A percentile compares a stretch with the other conserved stretches of the same genome.
phyloP scores from a whole-genome alignment of 2,797 vertebrate species.

The Micrastur ruficollis region DNA sequence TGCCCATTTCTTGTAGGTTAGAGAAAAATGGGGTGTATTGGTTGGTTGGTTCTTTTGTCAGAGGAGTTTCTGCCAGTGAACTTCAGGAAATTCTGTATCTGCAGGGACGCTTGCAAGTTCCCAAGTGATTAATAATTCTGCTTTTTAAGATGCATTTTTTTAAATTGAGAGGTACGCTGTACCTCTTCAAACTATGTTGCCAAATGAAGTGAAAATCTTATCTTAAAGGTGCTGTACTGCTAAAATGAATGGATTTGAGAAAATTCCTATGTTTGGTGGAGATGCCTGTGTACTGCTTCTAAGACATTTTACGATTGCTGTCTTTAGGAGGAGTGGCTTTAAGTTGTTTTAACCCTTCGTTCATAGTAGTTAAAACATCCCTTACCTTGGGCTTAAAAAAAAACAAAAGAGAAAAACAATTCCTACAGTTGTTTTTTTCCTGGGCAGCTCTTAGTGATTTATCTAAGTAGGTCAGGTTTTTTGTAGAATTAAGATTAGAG shows the following conservation, averaged over 20 bases:
- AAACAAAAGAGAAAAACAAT: not conserved
- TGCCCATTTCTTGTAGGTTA: not conserved
- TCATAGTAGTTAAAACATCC: not conserved
- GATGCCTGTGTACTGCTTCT: not conserved
- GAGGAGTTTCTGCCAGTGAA: not conserved
- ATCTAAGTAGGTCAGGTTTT: conserved; percentile 82
- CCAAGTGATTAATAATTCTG: not conserved
- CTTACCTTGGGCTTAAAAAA: not conserved
- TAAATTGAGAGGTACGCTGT: not conserved
- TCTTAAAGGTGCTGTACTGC: not conserved
- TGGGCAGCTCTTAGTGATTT: conserved; percentile 17
- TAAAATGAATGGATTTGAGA: not conserved
- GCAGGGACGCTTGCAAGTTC: not conserved
- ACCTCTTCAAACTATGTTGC: not conserved
- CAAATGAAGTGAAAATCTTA: not conserved
- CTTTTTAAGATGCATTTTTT: not conserved
- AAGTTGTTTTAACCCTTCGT: not conserved
- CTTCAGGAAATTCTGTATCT: not conserved
- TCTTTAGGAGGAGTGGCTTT: not conserved
- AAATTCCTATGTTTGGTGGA: not conserved
- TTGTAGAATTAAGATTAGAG: conserved; percentile 83
- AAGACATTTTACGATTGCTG: not conserved
- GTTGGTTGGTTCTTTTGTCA: not conserved
- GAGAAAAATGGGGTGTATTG: not conserved
- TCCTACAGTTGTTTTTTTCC: not conserved